Evolutionary conservation across 2,797 vertebrate species (phyloP), one percentile per base, ranked within the genome.

Genomic region (Lagothrix lagotricha): DNA sequence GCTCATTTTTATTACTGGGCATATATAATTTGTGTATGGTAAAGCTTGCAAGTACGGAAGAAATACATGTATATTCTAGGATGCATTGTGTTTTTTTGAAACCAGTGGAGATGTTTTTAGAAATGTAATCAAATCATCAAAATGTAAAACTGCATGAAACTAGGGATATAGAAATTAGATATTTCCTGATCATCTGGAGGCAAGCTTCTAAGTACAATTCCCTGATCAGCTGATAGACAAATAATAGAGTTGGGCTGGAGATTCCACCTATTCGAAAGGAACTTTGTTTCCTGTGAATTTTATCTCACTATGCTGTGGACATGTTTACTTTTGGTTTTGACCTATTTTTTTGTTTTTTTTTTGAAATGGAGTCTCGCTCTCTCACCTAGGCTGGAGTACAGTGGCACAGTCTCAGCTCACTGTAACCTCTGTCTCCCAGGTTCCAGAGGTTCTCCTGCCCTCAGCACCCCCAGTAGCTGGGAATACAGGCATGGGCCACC

Each of bases 91-190:
- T 48, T 72, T 30, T 64, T 93, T 95, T 91, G 33, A 72, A 13
- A 72, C 19, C 46, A 57, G 3, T 92, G 44, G 50, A 89, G 44
- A 82, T 15, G 22, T 26, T 77, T 88, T 90, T 83, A 11, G 28
- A 82, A 54, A 77, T 82, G 58, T 3, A 94, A 17, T 89, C 12
- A 80, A 46, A 75, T 64, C 36, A 36, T 46, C 39, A 92, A 52
- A 95, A 52, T 50, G 91, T 90, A 61, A 96, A 85, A 73, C 85
- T 75, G 58, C 19, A 11, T 79, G n/a, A 94, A 88, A 72, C 39
- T 95, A 36, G 44, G 30, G 36, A 92, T 92, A 90, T 14, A 87
- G 70, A 93, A 82, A 36, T 57, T 33, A 96, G n/a, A 7, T 77
- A 54, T 7, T 77, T 48, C 7, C 12, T n/a, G 8, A 44, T 58